Evolutionary conservation across 2,113 vertebrate genomes (phyloP), one percentile per base, ranked within the genome.

Genomic region (Rhegmatorhina hoffmannsi): DNA sequence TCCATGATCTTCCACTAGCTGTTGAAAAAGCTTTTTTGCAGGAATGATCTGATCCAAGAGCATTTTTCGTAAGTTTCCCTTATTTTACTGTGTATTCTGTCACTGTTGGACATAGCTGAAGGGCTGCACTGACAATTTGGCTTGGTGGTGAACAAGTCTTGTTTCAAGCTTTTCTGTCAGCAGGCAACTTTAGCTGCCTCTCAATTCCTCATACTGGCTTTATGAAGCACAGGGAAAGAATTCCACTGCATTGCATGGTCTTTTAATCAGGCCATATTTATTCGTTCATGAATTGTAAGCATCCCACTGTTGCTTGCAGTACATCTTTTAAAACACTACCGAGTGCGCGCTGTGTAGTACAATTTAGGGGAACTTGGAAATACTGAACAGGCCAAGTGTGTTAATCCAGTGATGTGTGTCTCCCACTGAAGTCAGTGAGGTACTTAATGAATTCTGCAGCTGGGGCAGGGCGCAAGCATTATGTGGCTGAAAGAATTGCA

Each of bases 211-310:
- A 1, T 31, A 17, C 4, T 58, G 24, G 19, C 38, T 92, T 89
- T 75, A 34, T 33, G 72, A 23, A 23, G 34, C 52, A 16, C 15
- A 62, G 23, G 21, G 43, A 36, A 38, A 24, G 78, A 83, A 70
- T 73, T 64, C 47, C 10, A 26, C 0, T 38, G 10, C 1, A 0
- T 14, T 16, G 33, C 4, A 1, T 7, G 13, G 13, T 60, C 47
- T 90, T 84, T 55, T 64, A 55, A 26, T 80, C 20, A 29, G 25
- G 13, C 25, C 3, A 0, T 92, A 20, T 67, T 64, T 85, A 31
- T 76, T 84, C 76, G 28, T 76, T 79, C 4, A 3, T 53, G 59
- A 62, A 29, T 49, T 84, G 29, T 8, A 25, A 74, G 36, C 55
- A 44, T 72, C 53, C 25, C 28, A n/a, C 23, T 40, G 25, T 36